Percentiles rank a stretch among this genome's conserved stretches.
These are phyloP conservation scores for Sipha maydis DNA, from an alignment of 2,888 invertebrate genomes.

Conservation along the genomic window DNA sequence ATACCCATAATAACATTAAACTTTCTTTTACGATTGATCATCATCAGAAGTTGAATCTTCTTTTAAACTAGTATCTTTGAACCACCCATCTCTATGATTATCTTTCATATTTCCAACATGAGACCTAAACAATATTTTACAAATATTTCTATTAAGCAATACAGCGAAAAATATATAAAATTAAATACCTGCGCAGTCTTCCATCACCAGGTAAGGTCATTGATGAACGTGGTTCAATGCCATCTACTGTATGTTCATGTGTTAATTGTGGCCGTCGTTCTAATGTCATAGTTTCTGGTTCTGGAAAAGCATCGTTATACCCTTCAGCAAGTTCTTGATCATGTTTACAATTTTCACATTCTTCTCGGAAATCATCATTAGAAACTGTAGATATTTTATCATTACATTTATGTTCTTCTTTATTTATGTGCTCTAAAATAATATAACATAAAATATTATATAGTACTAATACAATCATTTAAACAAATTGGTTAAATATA, in stretches of 20 bases:
- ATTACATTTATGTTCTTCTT: slow-evolving; percentile 46
- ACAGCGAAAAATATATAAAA: not conserved
- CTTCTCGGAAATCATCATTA: slow-evolving; percentile 79
- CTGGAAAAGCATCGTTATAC: slow-evolving; percentile 74
- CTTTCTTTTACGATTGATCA: slow-evolving; percentile 25
- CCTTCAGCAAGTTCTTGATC: slow-evolving; percentile 67
- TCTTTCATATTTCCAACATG: slow-evolving; percentile 46
- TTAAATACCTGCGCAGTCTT: slow-evolving; percentile 43
- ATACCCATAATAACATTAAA: slow-evolving; percentile 15
- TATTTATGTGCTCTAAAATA: slow-evolving; percentile 24
- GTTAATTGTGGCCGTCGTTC: slow-evolving; percentile 70
- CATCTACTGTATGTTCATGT: slow-evolving; percentile 50
- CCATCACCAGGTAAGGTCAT: slow-evolving; percentile 63
- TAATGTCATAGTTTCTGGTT: slow-evolving; percentile 77
- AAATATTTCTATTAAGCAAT: not conserved
- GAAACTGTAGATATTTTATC: slow-evolving; percentile 69
- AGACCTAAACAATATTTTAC: slow-evolving; percentile 3
- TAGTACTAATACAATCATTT: no score
- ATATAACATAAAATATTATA: not conserved
- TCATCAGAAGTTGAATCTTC: slow-evolving; percentile 57
- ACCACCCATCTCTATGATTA: slow-evolving; percentile 39
- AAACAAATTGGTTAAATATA: not conserved
- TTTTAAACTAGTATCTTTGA: slow-evolving; percentile 57
- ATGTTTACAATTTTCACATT: slow-evolving; percentile 87
- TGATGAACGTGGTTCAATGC: slow-evolving; percentile 61